Conservation (phyloP, 2,888 invertebrate genomes). For the Serrognathus titanus region DNA sequence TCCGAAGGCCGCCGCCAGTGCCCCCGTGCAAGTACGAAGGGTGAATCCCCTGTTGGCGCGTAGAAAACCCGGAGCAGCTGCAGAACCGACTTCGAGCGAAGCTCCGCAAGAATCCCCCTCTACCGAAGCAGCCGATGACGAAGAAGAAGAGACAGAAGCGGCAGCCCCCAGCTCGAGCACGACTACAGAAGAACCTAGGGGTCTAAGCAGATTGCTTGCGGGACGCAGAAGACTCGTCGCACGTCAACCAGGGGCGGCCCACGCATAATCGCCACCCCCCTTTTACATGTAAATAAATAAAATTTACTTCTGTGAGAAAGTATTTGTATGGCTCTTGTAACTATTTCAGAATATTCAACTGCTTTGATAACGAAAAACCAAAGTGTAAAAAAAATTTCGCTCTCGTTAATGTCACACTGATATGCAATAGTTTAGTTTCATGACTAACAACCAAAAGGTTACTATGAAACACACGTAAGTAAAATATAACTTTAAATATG, state of each 20-base stretch:
- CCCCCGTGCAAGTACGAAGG: slow-evolving; percentile 54
- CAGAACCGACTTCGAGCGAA: slow-evolving; percentile 40
- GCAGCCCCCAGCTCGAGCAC: slow-evolving; percentile 34
- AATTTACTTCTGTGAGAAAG: too few species aligned
- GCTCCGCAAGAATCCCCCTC: slow-evolving; percentile 28
- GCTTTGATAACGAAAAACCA: too few species aligned
- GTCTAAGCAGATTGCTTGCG: slow-evolving; percentile 65
- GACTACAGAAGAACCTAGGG: slow-evolving; percentile 54
- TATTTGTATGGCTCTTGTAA: too few species aligned
- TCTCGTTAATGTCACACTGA: too few species aligned
- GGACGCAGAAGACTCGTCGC: slow-evolving; percentile 64
- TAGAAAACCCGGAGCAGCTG: slow-evolving; percentile 47
- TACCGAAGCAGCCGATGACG: slow-evolving; percentile 15
- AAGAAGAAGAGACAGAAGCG: slow-evolving; percentile 25
- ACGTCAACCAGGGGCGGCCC: slow-evolving; percentile 53
- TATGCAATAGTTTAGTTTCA: too few species aligned
- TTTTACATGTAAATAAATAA: too few species aligned
- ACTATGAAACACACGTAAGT: too few species aligned
- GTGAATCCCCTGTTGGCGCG: slow-evolving; percentile 57
- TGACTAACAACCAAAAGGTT: too few species aligned
- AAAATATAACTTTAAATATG: too few species aligned
- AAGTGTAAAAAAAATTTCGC: too few species aligned
- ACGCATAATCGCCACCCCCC: not conserved
- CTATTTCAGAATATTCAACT: too few species aligned
- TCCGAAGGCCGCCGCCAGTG: slow-evolving; percentile 46